Evolutionary conservation across 2,888 invertebrate genomes (phyloP), one percentile per base, ranked within the genome.

Genomic region (Physocephala rufipes): DNA sequence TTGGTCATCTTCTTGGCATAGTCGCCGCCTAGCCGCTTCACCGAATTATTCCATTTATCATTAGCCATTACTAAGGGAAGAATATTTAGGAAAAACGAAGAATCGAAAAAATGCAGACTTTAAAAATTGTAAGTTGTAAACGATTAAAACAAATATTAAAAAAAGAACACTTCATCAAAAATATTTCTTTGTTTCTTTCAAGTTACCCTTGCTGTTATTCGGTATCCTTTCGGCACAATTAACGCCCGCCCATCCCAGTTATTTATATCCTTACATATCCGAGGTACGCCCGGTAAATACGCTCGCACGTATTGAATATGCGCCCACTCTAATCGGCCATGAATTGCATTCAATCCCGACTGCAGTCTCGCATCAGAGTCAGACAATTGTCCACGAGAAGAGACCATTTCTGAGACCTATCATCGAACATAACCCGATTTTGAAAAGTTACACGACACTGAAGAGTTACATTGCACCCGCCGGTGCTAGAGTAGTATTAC

Each of bases 331-430:
- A 16, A 72, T 84, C 7, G 84, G 84, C 4, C 84, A 84, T 36
- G 79, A 81, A 19, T 71, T 80, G 0, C 73, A 79, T 28, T 76
- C 78, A 0, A 24, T 82, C 68, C 84, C 84, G 9, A 79, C 84
- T 0, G 84, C 84, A 1, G 77, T 84, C 4, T 84, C 84, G 13
- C 84, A 84, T 72, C 84, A 84, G 74, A 84, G 84, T 71, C 84
- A 84, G 58, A 84, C 84, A 16, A 83, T 84, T 74, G 82, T 84
- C 19, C 84, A 84, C 65, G 84, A 84, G 76, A 84, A 84, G 71
- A 82, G 85, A 64, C 84, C 84, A 19, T 84, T 83, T 49, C 76
- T 82, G 72, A 78, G 83, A 7, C 83, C 83, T 26, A 82, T 84
- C 51, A 66, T 84, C 13, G 79, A 79, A 0, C 82, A 82, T 62